Evolutionary conservation across 2,797 vertebrate species (phyloP), one percentile per base, ranked within the genome.

Genomic region (Eulemur rubriventer): DNA sequence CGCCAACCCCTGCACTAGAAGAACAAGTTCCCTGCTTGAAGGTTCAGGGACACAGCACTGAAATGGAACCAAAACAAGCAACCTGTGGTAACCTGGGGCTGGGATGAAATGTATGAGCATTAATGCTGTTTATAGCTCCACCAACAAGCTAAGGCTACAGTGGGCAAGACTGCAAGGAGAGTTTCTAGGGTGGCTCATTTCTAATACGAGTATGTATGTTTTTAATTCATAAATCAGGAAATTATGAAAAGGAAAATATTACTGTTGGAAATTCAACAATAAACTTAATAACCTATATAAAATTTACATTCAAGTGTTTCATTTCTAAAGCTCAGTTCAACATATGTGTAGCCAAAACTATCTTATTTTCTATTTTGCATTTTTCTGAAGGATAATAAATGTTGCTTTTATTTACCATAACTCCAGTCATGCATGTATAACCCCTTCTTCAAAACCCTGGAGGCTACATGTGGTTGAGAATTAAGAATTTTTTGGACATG

Each of bases 11-110:
- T 43, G 17, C 22, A 4, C 67, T 13, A 4, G 6, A 18, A 33
- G 22, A 46, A 26, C 22, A 91, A 12, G 24, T 28, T 50, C 55
- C 46, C 0, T 4, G 38, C 38, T 72, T 14, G 10, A 35, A 59
- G 72, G 43, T 41, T 70, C 3, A 0, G 70, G 22, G 55, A 22
- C 1, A 7, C 1, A 0, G 20, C 4, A 10, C 14, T 57, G 43
- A 69, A 33, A 38, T 5, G 12, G 24, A 83, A 52, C 46, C 24
- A 76, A 48, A 38, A 48, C 10, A 50, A 35, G 61, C 75, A 55
- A 10, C 52, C 10, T 57, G 20, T 3, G 22, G 55, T 16, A n/a
- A 43, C 59, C 5, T 3, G 17, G 50, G 57, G 22, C 82, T 18
- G 8, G 10, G 61, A 13, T 10, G 7, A 24, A 30, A 8, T 7